These are phyloP conservation scores for Reticulitermes speratus DNA, from an alignment of 1,140 invertebrate species.

Conservation along the genomic window DNA sequence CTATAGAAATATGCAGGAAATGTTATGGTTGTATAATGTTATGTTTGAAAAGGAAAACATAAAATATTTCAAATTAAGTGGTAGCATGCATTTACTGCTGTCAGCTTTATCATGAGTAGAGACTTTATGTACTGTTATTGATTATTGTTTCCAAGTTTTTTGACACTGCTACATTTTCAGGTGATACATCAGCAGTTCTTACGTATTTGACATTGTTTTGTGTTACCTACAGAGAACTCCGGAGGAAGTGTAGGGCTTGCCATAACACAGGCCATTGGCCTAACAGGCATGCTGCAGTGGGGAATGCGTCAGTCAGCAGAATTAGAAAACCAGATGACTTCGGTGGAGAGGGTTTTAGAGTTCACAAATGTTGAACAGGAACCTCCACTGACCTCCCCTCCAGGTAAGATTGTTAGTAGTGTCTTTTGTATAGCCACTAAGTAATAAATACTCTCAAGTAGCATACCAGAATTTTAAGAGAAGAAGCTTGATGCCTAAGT, in stretches of 20 bases:
- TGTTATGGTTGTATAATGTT: too few relatives aligned
- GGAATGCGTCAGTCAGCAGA: constrained; percentile 81
- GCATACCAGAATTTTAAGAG: neutral
- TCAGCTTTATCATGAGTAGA: too few relatives aligned
- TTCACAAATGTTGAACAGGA: constrained; percentile 62
- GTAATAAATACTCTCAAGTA: neutral
- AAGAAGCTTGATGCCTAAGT: neutral
- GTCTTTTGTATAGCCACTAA: neutral
- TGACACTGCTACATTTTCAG: too few relatives aligned
- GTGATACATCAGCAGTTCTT: too few relatives aligned
- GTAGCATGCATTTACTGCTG: too few relatives aligned
- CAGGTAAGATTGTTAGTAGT: constrained; percentile 39
- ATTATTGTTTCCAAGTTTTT: too few relatives aligned
- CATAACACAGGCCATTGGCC: constrained; percentile 77
- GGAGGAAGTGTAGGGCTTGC: constrained; percentile 76
- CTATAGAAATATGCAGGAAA: too few relatives aligned
- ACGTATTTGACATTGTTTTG: neutral
- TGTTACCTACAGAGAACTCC: constrained; percentile 34
- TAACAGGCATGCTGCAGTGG: constrained; percentile 84
- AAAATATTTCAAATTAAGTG: too few relatives aligned
- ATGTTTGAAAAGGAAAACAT: too few relatives aligned
- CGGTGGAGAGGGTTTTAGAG: constrained; percentile 74
- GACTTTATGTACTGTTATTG: too few relatives aligned
- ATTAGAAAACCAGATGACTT: constrained; percentile 79
- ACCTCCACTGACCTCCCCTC: constrained; percentile 45